Evolutionary conservation across 1,140 invertebrate species (phyloP).

Genomic region (Meloidogyne hapla): DNA sequence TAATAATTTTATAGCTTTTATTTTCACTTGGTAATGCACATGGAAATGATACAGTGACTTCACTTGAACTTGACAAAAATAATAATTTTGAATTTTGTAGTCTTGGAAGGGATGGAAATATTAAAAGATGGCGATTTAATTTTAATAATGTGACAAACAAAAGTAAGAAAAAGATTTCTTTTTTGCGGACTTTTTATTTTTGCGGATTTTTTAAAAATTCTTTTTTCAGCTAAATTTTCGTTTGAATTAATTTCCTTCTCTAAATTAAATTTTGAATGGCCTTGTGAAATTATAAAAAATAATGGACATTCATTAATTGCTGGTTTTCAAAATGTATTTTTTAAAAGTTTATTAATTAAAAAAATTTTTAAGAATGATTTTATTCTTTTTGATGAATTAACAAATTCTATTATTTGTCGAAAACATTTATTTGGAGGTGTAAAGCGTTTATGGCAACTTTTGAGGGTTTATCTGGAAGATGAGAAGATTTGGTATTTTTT

Average conservation of each 20-base stretch:
- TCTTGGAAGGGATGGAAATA: conserved; percentile 1
- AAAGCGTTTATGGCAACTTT: conserved; percentile 16
- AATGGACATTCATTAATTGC: background rate
- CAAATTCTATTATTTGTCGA: background rate
- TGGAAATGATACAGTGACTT: no score
- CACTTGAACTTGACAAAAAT: no score
- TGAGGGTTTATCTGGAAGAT: background rate
- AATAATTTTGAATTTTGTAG: no score
- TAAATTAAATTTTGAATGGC: conserved; percentile 9
- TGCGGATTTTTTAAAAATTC: background rate
- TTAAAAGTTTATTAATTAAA: background rate
- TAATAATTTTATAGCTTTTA: no score
- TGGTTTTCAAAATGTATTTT: conserved; percentile 13
- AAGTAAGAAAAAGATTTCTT: no score
- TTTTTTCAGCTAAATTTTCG: background rate
- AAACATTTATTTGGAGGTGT: background rate
- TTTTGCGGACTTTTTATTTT: no score
- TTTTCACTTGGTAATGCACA: no score
- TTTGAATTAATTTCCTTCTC: conserved; percentile 3
- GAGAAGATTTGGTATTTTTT: no score
- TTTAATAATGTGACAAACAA: background rate
- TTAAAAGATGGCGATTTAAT: conserved; percentile 11
- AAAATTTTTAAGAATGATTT: conserved; percentile 17
- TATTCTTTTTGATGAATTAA: background rate
- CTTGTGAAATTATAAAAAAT: background rate